phyloP scores from a whole-genome alignment of 92 coral and sea anemone genomes.

The Hydrozoanthus gracilis region DNA sequence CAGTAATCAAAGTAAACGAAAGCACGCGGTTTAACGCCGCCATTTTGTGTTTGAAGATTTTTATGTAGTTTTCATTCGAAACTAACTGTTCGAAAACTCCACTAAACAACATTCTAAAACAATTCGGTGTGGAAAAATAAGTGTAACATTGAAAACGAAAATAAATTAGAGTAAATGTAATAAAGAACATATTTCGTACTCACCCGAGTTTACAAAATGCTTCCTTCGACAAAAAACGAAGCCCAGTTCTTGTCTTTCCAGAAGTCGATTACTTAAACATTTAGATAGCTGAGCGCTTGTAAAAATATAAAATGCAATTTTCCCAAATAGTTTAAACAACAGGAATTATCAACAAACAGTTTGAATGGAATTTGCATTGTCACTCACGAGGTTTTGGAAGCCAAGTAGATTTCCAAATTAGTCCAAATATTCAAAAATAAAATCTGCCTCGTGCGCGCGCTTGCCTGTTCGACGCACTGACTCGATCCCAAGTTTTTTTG shows the following conservation, averaged over 20 bases:
- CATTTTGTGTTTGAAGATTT: conserved; percentile 7
- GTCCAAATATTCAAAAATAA: too few relatives aligned
- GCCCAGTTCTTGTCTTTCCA: neutral
- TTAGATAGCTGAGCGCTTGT: neutral
- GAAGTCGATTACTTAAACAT: neutral
- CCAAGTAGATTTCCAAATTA: too few relatives aligned
- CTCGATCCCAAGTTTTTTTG: too few relatives aligned
- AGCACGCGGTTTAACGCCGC: neutral
- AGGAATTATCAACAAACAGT: too few relatives aligned
- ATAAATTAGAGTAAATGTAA: neutral
- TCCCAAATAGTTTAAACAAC: too few relatives aligned
- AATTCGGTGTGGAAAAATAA: conserved; percentile 4
- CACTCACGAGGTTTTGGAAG: too few relatives aligned
- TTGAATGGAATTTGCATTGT: too few relatives aligned
- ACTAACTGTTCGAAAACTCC: neutral
- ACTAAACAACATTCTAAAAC: neutral
- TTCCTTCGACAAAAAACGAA: neutral
- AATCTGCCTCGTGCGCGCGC: too few relatives aligned
- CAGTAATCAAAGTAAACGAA: neutral
- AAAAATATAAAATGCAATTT: neutral
- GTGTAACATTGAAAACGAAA: neutral
- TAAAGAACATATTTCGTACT: neutral
- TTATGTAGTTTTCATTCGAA: neutral
- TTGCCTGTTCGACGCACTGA: too few relatives aligned
- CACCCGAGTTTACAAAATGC: neutral